phyloP scores from a whole-genome alignment of 2,888 invertebrate species.

The Tenthredo distinguenda region DNA sequence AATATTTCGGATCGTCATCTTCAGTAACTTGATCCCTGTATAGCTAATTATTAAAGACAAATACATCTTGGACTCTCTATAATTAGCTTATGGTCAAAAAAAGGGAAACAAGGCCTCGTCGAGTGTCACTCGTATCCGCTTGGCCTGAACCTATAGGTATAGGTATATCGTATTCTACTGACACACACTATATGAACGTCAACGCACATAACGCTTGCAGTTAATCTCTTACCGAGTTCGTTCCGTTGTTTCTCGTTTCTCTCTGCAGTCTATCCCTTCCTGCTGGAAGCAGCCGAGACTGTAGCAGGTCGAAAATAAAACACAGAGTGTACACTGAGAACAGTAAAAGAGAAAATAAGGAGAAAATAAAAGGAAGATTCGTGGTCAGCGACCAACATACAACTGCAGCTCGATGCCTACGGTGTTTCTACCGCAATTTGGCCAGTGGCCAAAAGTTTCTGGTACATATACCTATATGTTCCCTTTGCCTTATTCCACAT shows the following conservation, averaged over 20 bases:
- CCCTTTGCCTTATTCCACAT: constrained; percentile 14
- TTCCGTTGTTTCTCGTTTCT: constrained; percentile 18
- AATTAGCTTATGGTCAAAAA: constrained; percentile 33
- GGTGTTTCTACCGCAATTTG: constrained; percentile 35
- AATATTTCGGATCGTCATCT: not conserved
- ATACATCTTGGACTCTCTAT: constrained; percentile 28
- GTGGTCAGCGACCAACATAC: constrained; percentile 40
- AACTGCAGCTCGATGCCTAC: constrained; percentile 32
- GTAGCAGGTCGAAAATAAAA: constrained; percentile 28
- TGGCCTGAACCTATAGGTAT: constrained; percentile 7
- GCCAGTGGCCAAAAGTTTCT: constrained; percentile 41
- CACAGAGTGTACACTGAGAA: not conserved
- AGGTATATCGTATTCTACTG: not conserved
- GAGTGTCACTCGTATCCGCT: constrained; percentile 37
- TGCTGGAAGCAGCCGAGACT: constrained; percentile 22
- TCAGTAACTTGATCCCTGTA: constrained; percentile 19
- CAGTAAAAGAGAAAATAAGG: constrained; percentile 26
- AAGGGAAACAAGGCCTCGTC: constrained; percentile 23
- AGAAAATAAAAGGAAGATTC: constrained; percentile 29
- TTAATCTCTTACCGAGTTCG: constrained; percentile 31
- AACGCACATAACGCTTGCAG: not conserved
- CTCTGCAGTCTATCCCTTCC: not conserved
- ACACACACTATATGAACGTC: not conserved
- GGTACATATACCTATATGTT: constrained; percentile 6
- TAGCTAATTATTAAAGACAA: not conserved